Percentiles rank a stretch among this genome's conserved stretches.
Conservation (phyloP, 2,888 invertebrate genomes). For the Melanophora roralis region DNA sequence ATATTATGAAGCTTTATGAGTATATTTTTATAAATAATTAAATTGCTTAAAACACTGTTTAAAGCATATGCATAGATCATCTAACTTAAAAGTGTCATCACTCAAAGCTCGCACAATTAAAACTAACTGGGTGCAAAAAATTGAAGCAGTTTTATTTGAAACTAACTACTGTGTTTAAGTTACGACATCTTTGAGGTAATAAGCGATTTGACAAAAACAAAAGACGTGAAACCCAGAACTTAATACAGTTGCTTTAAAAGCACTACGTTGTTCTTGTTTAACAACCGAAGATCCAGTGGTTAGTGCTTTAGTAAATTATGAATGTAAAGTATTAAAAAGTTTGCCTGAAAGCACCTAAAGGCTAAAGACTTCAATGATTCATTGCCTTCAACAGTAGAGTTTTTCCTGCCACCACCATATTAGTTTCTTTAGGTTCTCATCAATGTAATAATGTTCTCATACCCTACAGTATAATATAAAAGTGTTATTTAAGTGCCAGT, state of each 20-base stretch:
- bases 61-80: too few relatives aligned
- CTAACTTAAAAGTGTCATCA: too few relatives aligned
- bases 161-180: too few relatives aligned
- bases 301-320: constrained; percentile 33
- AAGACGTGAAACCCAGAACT: neutral
- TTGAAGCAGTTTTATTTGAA: too few relatives aligned
- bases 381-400: constrained; percentile 48
- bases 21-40: too few relatives aligned
- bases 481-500: too few relatives aligned
- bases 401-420: constrained; percentile 51
- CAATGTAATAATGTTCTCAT: neutral
- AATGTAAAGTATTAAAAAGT: constrained; percentile 46
- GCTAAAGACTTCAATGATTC: constrained; percentile 54
- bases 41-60: too few relatives aligned
- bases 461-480: constrained; percentile 25
- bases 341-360: constrained; percentile 44
- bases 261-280: constrained; percentile 60
- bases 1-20: too few relatives aligned
- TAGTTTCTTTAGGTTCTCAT: constrained; percentile 26
- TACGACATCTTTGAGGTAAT: too few relatives aligned
- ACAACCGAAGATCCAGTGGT: constrained; percentile 61
- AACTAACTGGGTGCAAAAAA: too few relatives aligned
- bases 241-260: constrained; percentile 9
- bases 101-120: too few relatives aligned
- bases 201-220: neutral